Evolutionary conservation across 1,140 invertebrate species (phyloP).

Genomic region (Drosophila virilis): DNA sequence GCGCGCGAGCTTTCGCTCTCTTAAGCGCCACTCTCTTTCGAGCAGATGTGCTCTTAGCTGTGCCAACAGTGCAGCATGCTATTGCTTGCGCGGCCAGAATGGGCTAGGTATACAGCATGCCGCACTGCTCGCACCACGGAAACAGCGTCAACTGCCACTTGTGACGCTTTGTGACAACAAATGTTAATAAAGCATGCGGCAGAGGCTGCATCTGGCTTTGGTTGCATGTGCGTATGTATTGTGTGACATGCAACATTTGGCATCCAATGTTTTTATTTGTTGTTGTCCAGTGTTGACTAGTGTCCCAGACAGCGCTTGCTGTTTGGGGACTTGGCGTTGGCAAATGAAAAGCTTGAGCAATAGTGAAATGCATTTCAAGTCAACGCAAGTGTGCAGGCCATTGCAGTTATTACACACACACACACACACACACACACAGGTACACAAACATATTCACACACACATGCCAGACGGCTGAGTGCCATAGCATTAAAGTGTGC

Average conservation of each 20-base stretch:
- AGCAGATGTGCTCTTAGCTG: slow-evolving; percentile 41
- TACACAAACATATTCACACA: slow-evolving; percentile 15
- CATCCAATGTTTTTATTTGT: slow-evolving; percentile 41
- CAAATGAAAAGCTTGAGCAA: slow-evolving; percentile 52
- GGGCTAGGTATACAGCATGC: slow-evolving; percentile 15
- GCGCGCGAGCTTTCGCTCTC: slow-evolving; percentile 49
- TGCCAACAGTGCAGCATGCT: slow-evolving; percentile 36
- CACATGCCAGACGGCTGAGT: slow-evolving; percentile 43
- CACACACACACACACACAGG: slow-evolving; percentile 20
- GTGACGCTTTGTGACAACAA: slow-evolving; percentile 65
- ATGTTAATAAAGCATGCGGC: slow-evolving; percentile 58
- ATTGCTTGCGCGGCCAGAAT: slow-evolving; percentile 74
- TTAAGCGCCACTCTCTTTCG: slow-evolving; percentile 18
- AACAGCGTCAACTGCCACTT: slow-evolving; percentile 63
- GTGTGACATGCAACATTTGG: slow-evolving; percentile 67
- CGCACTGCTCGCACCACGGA: slow-evolving; percentile 53
- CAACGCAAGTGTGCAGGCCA: slow-evolving; percentile 41
- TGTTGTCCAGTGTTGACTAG: slow-evolving; percentile 67
- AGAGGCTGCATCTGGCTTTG: slow-evolving; percentile 23
- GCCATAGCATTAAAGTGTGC: slow-evolving; percentile 69
- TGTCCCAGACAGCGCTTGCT: slow-evolving; percentile 61
- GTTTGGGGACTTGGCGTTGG: slow-evolving; percentile 57
- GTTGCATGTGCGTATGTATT: slow-evolving; percentile 17
- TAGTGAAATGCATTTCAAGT: slow-evolving; percentile 71
- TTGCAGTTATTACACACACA: slow-evolving; percentile 45